Evolutionary conservation across 1,140 invertebrate genomes (phyloP), one percentile per base, ranked within the genome.

Genomic region (Sitobion miscanthi): DNA sequence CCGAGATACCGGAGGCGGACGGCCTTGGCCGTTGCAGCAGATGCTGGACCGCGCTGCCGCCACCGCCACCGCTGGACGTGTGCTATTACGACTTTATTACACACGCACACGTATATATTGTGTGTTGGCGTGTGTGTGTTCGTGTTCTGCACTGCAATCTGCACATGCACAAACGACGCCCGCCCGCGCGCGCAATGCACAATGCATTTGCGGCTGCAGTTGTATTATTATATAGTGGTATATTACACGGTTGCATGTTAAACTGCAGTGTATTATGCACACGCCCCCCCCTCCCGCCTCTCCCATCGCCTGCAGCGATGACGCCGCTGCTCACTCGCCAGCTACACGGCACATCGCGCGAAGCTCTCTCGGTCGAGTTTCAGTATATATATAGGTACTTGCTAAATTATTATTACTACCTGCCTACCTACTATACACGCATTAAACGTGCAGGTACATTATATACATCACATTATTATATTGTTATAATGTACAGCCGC

Each of bases 1-100:
- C 86, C 86, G 47, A 87, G 47, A 87, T 87, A 87, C n/a, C 86
- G 86, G 85, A 86, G 85, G 85, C 49, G 86, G 45, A 49, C 45
- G 86, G 86, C 86, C 86, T 87, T 87, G 86, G 86, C 86, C 86
- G 47, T 52, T 87, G 86, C 86, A 87, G 86, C 86, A 87, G 86
- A 87, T 87, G 86, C 86, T 87, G 86, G 86, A 87, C 45, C 85
- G 45, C 62, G 21, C 86, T 30, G 86, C 86, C 23, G 83, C 83
- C 62, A 69, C 62, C 62, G 62, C 62, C 42, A 47, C 38, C 45
- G 17, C 47, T 87, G 86, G 38, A 35, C 23, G 38, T 86, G 35
- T 86, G 25, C 45, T 47, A 47, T 86, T 86, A 86, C 38, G 38
- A 85, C 83, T 85, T 23, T 38, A 83, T 38, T 85, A n/a, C 20